Evolutionary conservation across 1,140 invertebrate genomes (phyloP).

Genomic region (Thaumetopoea pityocampa): DNA sequence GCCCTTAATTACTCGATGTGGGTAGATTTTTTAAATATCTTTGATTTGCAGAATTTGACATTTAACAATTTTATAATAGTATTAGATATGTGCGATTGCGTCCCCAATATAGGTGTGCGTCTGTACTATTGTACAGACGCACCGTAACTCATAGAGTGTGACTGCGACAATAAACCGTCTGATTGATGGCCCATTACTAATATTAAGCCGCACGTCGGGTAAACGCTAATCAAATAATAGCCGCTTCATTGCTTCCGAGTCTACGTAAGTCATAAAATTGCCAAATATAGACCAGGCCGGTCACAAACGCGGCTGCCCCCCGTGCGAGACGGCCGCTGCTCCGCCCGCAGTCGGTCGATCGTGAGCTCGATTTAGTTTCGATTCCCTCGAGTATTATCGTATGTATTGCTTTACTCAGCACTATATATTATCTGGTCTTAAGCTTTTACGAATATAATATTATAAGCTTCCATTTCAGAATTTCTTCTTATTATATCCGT

Average conservation of each 20-base stretch:
- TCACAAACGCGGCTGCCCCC: conserved; percentile 18
- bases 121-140: too few species aligned
- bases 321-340: conserved; percentile 23
- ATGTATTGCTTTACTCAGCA: conserved; percentile 9
- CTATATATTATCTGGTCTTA: too few species aligned
- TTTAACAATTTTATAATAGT: neutral
- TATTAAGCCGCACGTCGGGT: conserved; percentile 6
- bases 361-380: conserved; percentile 40
- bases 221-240: conserved; percentile 23
- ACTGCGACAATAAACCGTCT: conserved; percentile 5
- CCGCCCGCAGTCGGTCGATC: conserved; percentile 32
- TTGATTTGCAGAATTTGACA: too few species aligned
- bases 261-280: conserved; percentile 21
- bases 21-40: too few species aligned
- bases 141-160: neutral
- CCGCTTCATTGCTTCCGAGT: conserved; percentile 17
- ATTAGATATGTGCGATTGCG: too few species aligned
- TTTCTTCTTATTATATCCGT: too few species aligned
- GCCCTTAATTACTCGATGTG: too few species aligned
- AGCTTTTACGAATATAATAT: too few species aligned
- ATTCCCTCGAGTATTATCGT: conserved; percentile 34
- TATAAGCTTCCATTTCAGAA: too few species aligned
- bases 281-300: conserved; percentile 23
- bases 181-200: conserved; percentile 5
- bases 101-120: too few species aligned